A percentile compares a stretch with the other conserved stretches of the same genome.
Conservation (phyloP, 2,113 vertebrate genomes). For the Gorilla gorilla region DNA sequence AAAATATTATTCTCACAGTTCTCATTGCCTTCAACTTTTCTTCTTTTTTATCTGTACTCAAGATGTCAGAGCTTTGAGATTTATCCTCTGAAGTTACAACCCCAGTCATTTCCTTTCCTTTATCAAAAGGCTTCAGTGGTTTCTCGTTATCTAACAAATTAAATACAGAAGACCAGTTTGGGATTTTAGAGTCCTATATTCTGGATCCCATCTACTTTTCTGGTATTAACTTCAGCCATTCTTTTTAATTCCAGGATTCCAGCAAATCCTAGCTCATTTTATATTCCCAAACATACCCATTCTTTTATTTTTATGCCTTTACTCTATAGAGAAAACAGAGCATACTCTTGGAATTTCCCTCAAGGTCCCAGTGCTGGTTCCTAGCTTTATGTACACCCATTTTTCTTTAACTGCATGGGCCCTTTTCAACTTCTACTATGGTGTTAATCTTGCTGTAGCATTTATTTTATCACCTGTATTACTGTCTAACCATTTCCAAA, state of each 20-base stretch:
- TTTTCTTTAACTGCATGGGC: background rate
- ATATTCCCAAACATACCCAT: background rate
- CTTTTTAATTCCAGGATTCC: background rate
- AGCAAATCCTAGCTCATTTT: background rate
- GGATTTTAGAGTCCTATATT: background rate
- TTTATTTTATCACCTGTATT: background rate
- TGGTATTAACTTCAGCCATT: background rate
- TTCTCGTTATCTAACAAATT: background rate
- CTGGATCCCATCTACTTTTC: background rate
- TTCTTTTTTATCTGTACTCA: background rate
- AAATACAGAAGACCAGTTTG: background rate
- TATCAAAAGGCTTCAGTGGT: background rate
- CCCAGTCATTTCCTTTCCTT: background rate
- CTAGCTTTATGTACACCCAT: background rate
- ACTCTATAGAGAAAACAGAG: background rate
- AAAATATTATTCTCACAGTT: background rate
- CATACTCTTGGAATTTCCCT: background rate
- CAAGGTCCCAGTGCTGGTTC: background rate
- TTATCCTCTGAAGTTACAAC: background rate
- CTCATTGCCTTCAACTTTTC: background rate
- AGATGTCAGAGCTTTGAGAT: background rate
- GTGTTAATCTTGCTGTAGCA: background rate
- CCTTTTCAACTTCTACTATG: background rate
- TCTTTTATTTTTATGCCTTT: background rate
- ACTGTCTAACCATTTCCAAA: conserved; percentile 18